A percentile compares a stretch with the other conserved stretches of the same genome.
These are phyloP conservation scores for Drosophila arawakana DNA, from an alignment of 1,140 invertebrate genomes.

Conservation along the genomic window DNA sequence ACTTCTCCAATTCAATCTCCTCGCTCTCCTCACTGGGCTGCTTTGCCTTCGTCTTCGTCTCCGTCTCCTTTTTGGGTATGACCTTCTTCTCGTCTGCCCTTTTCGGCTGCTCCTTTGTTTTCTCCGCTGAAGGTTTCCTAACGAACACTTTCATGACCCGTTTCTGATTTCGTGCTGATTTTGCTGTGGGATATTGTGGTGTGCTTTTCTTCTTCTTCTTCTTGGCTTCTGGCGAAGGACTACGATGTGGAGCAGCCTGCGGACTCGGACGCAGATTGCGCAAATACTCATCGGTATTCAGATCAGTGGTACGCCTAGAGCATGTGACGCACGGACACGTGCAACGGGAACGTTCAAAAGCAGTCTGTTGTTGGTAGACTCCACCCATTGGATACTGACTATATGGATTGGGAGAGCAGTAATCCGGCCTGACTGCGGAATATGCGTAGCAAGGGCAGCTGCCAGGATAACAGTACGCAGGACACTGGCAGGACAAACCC, in stretches of 20 bases:
- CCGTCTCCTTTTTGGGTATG: not conserved
- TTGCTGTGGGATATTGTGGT: not conserved
- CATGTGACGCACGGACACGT: not conserved
- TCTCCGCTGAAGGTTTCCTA: not conserved
- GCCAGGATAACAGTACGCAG: not conserved
- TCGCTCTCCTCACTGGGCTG: not conserved
- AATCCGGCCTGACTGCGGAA: not conserved
- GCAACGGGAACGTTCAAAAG: constrained; percentile 8
- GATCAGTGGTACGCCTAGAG: constrained; percentile 29
- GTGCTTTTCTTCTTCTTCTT: not conserved
- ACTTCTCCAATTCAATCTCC: not conserved
- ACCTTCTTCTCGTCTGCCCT: not conserved
- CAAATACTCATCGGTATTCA: constrained; percentile 38
- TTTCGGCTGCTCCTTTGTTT: not conserved
- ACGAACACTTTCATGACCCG: not conserved
- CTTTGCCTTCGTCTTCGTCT: not conserved
- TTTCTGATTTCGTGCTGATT: not conserved
- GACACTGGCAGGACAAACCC: not conserved
- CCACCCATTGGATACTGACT: constrained; percentile 1
- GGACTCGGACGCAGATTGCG: not conserved
- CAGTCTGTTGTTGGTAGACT: not conserved
- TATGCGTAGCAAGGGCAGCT: not conserved
- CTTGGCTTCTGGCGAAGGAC: not conserved
- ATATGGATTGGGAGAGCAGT: not conserved
- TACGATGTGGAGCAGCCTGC: not conserved